These are phyloP conservation scores for Triplophysa yarkandensis DNA, from an alignment of 2,797 vertebrate genomes.

Conservation along the genomic window DNA sequence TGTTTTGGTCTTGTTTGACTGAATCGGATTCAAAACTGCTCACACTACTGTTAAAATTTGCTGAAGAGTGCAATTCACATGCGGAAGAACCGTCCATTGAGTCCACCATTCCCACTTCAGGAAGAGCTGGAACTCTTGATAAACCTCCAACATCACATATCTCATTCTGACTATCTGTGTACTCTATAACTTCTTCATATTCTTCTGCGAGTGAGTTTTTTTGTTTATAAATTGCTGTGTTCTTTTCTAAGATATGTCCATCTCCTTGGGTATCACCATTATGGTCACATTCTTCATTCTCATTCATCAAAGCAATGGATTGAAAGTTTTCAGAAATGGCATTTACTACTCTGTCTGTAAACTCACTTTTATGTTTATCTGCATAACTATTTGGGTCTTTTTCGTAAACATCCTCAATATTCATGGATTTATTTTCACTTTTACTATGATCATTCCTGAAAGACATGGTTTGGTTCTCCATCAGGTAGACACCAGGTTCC, in stretches of 20 bases:
- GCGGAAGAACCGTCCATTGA: neutral
- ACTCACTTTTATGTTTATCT: neutral
- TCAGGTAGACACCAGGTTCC: conserved; percentile 13
- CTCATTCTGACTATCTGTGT: neutral
- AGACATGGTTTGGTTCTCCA: neutral
- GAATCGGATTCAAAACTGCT: conserved; percentile 16
- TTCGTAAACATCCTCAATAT: conserved; percentile 10
- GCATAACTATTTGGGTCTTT: neutral
- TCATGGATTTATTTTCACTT: neutral
- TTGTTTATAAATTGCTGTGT: neutral
- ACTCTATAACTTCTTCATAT: conserved; percentile 8
- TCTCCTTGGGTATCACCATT: conserved; percentile 42
- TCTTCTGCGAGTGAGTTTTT: conserved; percentile 15
- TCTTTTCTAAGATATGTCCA: conserved; percentile 3
- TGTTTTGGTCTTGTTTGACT: conserved; percentile 11
- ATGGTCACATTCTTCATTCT: conserved; percentile 11
- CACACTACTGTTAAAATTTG: neutral
- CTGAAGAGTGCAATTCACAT: neutral
- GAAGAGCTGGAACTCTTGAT: neutral
- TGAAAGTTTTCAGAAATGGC: conserved; percentile 2
- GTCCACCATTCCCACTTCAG: neutral
- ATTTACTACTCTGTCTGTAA: neutral
- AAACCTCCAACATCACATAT: conserved; percentile 5
- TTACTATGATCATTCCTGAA: conserved; percentile 14
- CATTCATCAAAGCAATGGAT: neutral